These are phyloP conservation scores for Oconnorella tubifera DNA, from an alignment of 2,888 invertebrate genomes.

Conservation along the genomic window DNA sequence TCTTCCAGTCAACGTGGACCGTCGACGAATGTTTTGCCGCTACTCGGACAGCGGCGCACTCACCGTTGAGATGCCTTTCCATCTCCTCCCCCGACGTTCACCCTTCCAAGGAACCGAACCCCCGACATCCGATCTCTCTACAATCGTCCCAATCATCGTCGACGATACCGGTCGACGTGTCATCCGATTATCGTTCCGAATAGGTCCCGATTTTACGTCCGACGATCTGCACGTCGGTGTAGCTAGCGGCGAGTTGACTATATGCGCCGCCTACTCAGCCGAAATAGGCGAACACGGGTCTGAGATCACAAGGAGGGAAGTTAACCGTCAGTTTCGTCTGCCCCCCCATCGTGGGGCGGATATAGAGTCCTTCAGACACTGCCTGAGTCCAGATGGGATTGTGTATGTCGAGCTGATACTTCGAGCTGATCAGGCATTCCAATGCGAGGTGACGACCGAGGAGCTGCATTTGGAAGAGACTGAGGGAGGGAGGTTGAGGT, in stretches of 20 bases:
- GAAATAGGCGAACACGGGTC: slow-evolving; percentile 27
- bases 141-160: slow-evolving; percentile 32
- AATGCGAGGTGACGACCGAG: slow-evolving; percentile 15
- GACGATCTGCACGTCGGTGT: slow-evolving; percentile 30
- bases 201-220: slow-evolving; percentile 31
- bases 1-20: slow-evolving; percentile 32
- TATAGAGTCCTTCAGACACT: neutral
- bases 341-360: slow-evolving; percentile 1
- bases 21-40: slow-evolving; percentile 9
- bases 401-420: slow-evolving; percentile 12
- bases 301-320: neutral
- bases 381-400: slow-evolving; percentile 1
- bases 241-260: slow-evolving; percentile 22
- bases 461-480: too few species aligned
- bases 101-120: slow-evolving; percentile 26
- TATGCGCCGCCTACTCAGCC: slow-evolving; percentile 33
- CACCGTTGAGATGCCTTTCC: slow-evolving; percentile 38
- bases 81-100: slow-evolving; percentile 31
- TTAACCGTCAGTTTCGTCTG: slow-evolving; percentile 6
- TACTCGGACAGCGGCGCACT: slow-evolving; percentile 21
- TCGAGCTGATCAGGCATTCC: neutral
- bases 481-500: too few species aligned
- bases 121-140: slow-evolving; percentile 7
- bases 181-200: slow-evolving; percentile 28
- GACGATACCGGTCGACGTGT: slow-evolving; percentile 30